phyloP scores from a whole-genome alignment of 2,797 vertebrate genomes.

The Dendrocincla tyrannina region DNA sequence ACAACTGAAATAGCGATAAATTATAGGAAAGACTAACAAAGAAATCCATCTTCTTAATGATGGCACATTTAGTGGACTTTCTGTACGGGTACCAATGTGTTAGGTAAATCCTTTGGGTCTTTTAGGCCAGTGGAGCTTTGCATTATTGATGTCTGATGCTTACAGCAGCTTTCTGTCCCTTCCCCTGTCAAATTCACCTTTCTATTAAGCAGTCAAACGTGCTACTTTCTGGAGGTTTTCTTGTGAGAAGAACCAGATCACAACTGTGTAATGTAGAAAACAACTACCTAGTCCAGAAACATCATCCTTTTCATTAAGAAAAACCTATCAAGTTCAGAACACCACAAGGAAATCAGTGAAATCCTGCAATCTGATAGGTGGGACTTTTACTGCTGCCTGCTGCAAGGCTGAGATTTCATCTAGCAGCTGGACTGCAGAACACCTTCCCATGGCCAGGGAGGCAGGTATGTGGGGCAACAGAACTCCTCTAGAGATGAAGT shows the following conservation, averaged over 20 bases:
- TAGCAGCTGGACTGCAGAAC: not conserved
- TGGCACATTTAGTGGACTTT: not conserved
- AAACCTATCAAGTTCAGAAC: not conserved
- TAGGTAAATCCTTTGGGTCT: not conserved
- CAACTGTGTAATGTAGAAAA: not conserved
- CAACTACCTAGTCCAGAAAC: not conserved
- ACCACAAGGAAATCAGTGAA: not conserved
- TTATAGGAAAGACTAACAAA: not conserved
- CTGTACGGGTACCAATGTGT: not conserved
- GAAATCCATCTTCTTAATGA: not conserved
- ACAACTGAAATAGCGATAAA: not conserved
- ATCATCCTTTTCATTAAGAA: not conserved
- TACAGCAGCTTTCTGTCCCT: not conserved
- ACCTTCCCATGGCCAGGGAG: not conserved
- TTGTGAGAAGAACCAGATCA: not conserved
- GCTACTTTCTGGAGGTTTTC: not conserved
- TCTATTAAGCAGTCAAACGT: not conserved
- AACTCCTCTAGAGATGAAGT: not conserved
- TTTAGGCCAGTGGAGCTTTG: not conserved
- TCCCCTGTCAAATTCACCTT: not conserved
- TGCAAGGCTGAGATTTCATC: not conserved
- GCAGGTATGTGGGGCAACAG: not conserved
- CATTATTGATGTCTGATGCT: not conserved
- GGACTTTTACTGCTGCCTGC: not conserved
- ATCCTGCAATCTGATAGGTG: not conserved